These are phyloP conservation scores for Episyrphus balteatus DNA, from an alignment of 1,140 invertebrate species.

Conservation along the genomic window DNA sequence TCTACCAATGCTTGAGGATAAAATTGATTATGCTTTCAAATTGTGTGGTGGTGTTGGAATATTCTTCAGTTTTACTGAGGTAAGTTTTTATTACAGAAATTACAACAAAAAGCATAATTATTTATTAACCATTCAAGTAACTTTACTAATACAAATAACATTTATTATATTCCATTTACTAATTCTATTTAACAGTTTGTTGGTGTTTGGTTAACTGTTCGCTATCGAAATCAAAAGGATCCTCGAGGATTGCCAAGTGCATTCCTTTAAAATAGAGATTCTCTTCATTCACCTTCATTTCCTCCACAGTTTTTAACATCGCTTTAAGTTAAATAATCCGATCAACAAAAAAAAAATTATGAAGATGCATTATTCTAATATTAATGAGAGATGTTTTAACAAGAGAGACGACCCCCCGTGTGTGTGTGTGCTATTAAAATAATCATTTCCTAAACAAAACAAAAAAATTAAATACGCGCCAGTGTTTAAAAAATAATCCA, in stretches of 20 bases:
- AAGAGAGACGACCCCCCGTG: too few species aligned
- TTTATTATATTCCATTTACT: conserved; percentile 8
- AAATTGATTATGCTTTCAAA: conserved; percentile 80
- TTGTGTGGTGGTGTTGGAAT: conserved; percentile 83
- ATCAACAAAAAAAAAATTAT: too few species aligned
- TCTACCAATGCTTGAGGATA: conserved; percentile 59
- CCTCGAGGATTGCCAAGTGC: conserved; percentile 89
- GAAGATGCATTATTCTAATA: too few species aligned
- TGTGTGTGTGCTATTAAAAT: too few species aligned
- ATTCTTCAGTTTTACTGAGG: conserved; percentile 97
- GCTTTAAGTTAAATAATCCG: too few species aligned
- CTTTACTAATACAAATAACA: not conserved
- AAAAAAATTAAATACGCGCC: too few species aligned
- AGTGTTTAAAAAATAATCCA: too few species aligned
- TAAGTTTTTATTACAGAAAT: conserved; percentile 38
- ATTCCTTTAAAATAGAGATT: conserved; percentile 65
- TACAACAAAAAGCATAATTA: not conserved
- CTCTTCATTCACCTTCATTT: too few species aligned
- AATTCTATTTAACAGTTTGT: conserved; percentile 68
- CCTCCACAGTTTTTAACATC: too few species aligned
- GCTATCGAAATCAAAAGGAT: conserved; percentile 96
- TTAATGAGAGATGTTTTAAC: too few species aligned
- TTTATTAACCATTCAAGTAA: not conserved
- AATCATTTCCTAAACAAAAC: too few species aligned
- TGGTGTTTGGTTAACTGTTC: conserved; percentile 92